A percentile compares a stretch with the other conserved stretches of the same genome.
These are phyloP conservation scores for Halictus quadricinctus DNA, from an alignment of 2,888 invertebrate species.

Conservation along the genomic window DNA sequence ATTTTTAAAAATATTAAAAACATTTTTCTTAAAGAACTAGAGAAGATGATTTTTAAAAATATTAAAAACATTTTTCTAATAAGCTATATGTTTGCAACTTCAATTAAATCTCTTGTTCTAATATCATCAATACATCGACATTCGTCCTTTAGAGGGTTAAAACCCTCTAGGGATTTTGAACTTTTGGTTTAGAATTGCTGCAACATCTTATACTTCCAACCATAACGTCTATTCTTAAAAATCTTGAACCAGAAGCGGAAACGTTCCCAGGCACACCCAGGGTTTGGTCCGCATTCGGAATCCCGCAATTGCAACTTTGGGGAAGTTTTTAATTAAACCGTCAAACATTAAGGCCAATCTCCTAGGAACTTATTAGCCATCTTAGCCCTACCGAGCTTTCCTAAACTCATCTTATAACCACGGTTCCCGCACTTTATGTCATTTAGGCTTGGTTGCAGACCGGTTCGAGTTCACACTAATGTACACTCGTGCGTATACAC, in stretches of 20 bases:
- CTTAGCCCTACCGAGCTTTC: slow-evolving; percentile 21
- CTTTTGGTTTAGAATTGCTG: background rate
- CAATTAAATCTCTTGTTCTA: too few relatives aligned
- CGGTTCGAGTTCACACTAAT: slow-evolving; percentile 54
- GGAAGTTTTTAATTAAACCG: slow-evolving; percentile 56
- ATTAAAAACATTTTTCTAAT: too few relatives aligned
- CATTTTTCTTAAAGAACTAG: too few relatives aligned
- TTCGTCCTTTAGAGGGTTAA: too few relatives aligned
- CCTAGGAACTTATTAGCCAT: slow-evolving; percentile 48
- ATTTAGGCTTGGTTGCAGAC: slow-evolving; percentile 51
- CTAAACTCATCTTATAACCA: slow-evolving; percentile 13
- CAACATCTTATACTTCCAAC: background rate
- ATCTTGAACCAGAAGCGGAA: background rate
- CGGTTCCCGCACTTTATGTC: slow-evolving; percentile 43
- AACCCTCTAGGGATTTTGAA: background rate
- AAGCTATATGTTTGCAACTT: too few relatives aligned
- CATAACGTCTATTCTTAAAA: background rate
- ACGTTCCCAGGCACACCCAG: background rate
- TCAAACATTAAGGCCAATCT: slow-evolving; percentile 47
- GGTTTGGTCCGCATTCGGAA: background rate
- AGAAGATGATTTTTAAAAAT: too few relatives aligned
- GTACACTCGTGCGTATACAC: slow-evolving; percentile 23
- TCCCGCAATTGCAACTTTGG: slow-evolving; percentile 19
- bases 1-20: too few relatives aligned
- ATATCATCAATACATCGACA: too few relatives aligned